Base-by-base conservation (phyloP, 23 tunicate genomes). In the Oikopleura vanhoeffeni region DNA sequence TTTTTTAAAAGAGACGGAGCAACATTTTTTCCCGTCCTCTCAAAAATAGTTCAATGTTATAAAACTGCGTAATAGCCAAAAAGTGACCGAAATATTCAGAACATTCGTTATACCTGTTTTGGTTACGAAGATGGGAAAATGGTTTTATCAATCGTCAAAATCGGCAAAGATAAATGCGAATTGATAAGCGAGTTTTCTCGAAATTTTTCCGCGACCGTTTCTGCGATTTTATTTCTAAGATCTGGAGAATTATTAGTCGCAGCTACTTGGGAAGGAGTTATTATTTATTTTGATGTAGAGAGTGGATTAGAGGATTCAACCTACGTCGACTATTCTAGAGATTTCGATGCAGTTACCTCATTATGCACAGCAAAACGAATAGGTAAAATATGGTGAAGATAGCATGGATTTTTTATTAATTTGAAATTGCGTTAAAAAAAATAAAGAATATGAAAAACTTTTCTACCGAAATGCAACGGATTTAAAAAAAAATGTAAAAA, bases 211-310 rank as follows among this genome's bases (percentile, higher is more conserved):
- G 79, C 79, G 27, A 18, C 38, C 38, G 35, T 71, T 30, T 18
- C 79, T 33, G 34, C 27, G 32, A 30, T 71, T 13, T 13, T 30
- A 71, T 71, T 71, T 38, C 34, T 71, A 33, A 30, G 3, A 13
- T 2, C 38, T 18, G 79, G 79, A 18, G 36, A 71, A 13, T 71
- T 71, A 32, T 30, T 71, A 32, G 79, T 71, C 38, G 79, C 79
- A 2, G 79, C 79, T 18, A 71, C 79, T 71, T 71, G 79, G 79
- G 79, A 71, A 32, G 79, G 79, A 33, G 79, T 30, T 18, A 30
- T 71, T 18, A 24, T 71, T 18, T 71, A 71, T 30, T 71, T 32
- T 4, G 79, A 71, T 30, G 27, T 13, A 2, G 79, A 71, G 27
- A 32, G 32, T 2, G 79, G 79, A 3, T 30, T 71, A 18, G 2